These are phyloP conservation scores for Riparia riparia DNA, from an alignment of 2,113 vertebrate genomes.

Conservation along the genomic window DNA sequence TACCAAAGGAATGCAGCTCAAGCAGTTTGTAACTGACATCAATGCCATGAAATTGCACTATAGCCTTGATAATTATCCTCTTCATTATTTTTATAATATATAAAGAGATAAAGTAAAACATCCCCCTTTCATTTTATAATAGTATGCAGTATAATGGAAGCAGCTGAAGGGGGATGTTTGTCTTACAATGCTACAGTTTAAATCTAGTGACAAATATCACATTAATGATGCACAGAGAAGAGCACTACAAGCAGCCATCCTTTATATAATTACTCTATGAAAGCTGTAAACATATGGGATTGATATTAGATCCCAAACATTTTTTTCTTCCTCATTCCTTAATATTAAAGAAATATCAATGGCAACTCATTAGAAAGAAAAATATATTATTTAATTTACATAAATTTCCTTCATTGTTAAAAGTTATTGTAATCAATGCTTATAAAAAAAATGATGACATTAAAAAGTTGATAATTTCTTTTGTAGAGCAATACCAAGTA, in stretches of 20 bases:
- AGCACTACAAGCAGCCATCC: not conserved
- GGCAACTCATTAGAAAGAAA: not conserved
- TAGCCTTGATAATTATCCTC: slow-evolving; percentile 69
- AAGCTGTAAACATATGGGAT: not conserved
- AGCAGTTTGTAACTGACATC: slow-evolving; percentile 70
- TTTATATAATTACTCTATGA: slow-evolving; percentile 19
- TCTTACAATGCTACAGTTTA: slow-evolving; percentile 52
- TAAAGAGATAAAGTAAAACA: slow-evolving; percentile 62
- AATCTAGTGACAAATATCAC: slow-evolving; percentile 44
- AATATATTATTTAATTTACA: not conserved
- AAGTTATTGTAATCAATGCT: not conserved
- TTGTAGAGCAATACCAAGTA: not conserved
- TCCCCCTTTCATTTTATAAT: slow-evolving; percentile 64
- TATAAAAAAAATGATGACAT: not conserved
- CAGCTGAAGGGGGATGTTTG: slow-evolving; percentile 31
- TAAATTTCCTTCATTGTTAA: not conserved
- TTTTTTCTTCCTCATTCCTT: not conserved
- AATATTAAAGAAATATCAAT: not conserved
- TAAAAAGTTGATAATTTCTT: not conserved
- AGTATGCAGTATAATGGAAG: slow-evolving; percentile 40
- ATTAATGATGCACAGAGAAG: slow-evolving; percentile 39
- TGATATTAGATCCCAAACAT: slow-evolving; percentile 1
- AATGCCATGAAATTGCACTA: slow-evolving; percentile 52
- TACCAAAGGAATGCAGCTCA: slow-evolving; percentile 47
- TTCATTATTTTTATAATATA: slow-evolving; percentile 75